These are phyloP conservation scores for Chaunax sp. DNA, from an alignment of 2,797 vertebrate species.

Conservation along the genomic window DNA sequence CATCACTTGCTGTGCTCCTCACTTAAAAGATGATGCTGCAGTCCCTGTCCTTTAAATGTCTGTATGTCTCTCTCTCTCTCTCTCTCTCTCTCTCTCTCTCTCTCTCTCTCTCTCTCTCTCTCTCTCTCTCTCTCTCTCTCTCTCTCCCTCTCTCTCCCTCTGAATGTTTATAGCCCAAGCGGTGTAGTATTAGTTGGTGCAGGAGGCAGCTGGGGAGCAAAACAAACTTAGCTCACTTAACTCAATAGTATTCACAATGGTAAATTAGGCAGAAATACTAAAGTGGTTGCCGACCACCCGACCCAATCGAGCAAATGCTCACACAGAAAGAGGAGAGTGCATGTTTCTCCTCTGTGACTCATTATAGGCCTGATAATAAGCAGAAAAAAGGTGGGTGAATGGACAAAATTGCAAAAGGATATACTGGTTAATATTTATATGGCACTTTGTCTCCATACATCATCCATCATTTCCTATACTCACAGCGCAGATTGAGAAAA, in stretches of 20 bases:
- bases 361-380: constrained; percentile 77
- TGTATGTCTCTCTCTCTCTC: no score
- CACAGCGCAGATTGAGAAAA: constrained; percentile 31
- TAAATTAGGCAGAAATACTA: constrained; percentile 68
- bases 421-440: constrained; percentile 77
- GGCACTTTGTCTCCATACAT: constrained; percentile 66
- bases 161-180: constrained; percentile 45
- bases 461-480: constrained; percentile 51
- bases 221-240: constrained; percentile 71
- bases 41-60: constrained; percentile 35
- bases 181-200: constrained; percentile 54
- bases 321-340: constrained; percentile 16
- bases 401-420: constrained; percentile 65
- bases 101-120: no score
- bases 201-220: constrained; percentile 69
- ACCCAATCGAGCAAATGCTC: constrained; percentile 54
- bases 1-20: constrained; percentile 46
- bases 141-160: constrained; percentile 12
- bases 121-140: not conserved
- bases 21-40: constrained; percentile 37
- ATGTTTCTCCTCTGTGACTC: constrained; percentile 75
- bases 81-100: no score
- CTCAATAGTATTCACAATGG: constrained; percentile 72
- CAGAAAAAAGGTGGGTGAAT: constrained; percentile 69
- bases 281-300: constrained; percentile 51